A percentile compares a stretch with the other conserved stretches of the same genome.
Evolutionary conservation across 2,888 invertebrate species (phyloP).

Genomic region (Leistus spinibarbis): DNA sequence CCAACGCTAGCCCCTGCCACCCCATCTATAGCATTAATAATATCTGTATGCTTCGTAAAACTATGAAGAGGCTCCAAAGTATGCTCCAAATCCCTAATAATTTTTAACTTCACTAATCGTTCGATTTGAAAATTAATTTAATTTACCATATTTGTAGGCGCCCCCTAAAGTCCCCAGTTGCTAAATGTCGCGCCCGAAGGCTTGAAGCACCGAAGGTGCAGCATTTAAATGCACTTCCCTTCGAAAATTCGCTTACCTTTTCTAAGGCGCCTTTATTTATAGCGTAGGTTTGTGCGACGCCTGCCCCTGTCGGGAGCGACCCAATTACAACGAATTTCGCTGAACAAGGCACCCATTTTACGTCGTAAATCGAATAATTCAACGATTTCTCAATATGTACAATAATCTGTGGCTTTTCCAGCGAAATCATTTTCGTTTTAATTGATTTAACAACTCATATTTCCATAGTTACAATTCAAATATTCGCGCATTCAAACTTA

Average conservation of each 20-base stretch:
- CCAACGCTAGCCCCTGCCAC: conserved; percentile 81
- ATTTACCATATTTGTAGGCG: conserved; percentile 79
- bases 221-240: conserved; percentile 88
- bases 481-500: background rate
- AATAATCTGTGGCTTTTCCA: conserved; percentile 90
- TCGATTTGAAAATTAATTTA: conserved; percentile 4
- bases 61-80: conserved; percentile 76
- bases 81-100: conserved; percentile 79
- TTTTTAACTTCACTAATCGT: background rate
- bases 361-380: conserved; percentile 86
- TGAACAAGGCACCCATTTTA: conserved; percentile 95
- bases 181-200: conserved; percentile 78
- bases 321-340: conserved; percentile 92
- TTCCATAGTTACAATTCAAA: background rate
- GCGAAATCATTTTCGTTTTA: conserved; percentile 57
- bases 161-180: conserved; percentile 90
- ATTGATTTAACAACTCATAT: too few relatives aligned
- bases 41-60: conserved; percentile 78
- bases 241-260: conserved; percentile 74
- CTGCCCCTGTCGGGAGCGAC: conserved; percentile 82
- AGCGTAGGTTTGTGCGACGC: conserved; percentile 82
- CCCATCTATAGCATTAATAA: conserved; percentile 91
- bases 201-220: conserved; percentile 91
- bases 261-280: conserved; percentile 75
- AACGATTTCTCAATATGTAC: conserved; percentile 82